Conservation (phyloP, 2,888 invertebrate species). For the Celastrina argiolus region DNA sequence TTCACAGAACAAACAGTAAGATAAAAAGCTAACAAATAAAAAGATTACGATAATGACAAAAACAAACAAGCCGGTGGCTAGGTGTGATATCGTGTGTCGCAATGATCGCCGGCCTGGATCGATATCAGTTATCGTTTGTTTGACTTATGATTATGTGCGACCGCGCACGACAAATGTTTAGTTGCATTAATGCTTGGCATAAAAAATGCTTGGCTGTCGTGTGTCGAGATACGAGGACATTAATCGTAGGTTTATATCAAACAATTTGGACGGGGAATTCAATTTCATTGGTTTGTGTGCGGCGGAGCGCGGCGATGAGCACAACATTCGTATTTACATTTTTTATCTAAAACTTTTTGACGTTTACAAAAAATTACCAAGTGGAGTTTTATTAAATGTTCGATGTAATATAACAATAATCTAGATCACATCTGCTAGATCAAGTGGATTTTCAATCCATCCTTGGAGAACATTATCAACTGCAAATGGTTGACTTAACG, state of each 20-base stretch:
- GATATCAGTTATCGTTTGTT: conserved; percentile 58
- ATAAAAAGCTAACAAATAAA: background rate
- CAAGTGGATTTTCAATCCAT: too few relatives aligned
- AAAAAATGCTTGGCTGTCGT: conserved; percentile 29
- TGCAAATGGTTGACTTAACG: too few relatives aligned
- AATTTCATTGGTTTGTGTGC: background rate
- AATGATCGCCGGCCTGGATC: conserved; percentile 65
- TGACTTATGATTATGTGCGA: conserved; percentile 64
- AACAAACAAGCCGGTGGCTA: conserved; percentile 52
- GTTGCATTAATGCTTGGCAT: conserved; percentile 41
- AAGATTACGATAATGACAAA: conserved; percentile 19
- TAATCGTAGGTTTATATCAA: conserved; percentile 7
- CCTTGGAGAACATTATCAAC: too few relatives aligned
- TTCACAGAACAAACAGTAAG: background rate
- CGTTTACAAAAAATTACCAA: background rate
- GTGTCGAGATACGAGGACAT: conserved; percentile 20
- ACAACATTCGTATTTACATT: conserved; percentile 2
- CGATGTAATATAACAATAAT: too few relatives aligned
- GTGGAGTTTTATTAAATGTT: background rate
- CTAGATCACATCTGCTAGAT: too few relatives aligned
- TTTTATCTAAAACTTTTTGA: background rate
- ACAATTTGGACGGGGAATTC: conserved; percentile 11
- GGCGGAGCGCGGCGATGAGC: background rate
- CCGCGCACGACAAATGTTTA: conserved; percentile 62
- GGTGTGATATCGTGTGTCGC: conserved; percentile 63